phyloP scores from a whole-genome alignment of 2,888 invertebrate species.

The Endotricha flammealis region DNA sequence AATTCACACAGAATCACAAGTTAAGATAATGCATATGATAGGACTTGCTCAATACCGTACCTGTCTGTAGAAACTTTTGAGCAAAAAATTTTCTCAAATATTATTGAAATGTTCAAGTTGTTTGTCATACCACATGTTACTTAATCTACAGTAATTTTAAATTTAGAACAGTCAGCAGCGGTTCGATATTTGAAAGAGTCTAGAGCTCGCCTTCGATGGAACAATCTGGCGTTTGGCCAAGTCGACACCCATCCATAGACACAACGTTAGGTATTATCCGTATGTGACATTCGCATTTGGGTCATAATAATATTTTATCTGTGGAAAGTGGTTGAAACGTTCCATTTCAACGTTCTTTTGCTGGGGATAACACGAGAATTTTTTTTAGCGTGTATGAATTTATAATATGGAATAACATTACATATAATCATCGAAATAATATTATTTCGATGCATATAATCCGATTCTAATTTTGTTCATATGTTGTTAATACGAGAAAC shows the following conservation, averaged over 20 bases:
- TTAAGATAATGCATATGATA: too few species aligned
- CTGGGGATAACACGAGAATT: conserved; percentile 14
- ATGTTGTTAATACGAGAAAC: too few species aligned
- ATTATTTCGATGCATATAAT: neutral
- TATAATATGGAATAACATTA: neutral
- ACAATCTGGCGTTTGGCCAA: conserved; percentile 43
- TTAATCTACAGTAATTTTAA: conserved; percentile 21
- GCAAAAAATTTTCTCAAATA: too few species aligned
- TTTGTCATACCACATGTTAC: conserved; percentile 10
- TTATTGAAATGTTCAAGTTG: too few species aligned
- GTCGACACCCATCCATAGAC: conserved; percentile 28
- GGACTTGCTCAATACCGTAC: too few species aligned
- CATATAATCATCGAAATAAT: too few species aligned
- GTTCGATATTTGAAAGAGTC: conserved; percentile 45
- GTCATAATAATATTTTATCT: conserved; percentile 55
- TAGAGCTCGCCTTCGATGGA: conserved; percentile 25
- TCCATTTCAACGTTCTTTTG: conserved; percentile 26
- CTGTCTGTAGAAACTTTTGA: too few species aligned
- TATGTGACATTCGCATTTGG: conserved; percentile 45
- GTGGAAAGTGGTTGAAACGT: conserved; percentile 28
- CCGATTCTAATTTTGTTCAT: too few species aligned
- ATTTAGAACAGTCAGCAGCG: conserved; percentile 33
- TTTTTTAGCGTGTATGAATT: conserved; percentile 8
- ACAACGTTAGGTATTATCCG: conserved; percentile 38
- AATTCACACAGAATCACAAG: too few species aligned